Percentiles rank a stretch among this genome's conserved stretches.
phyloP scores from a whole-genome alignment of 2,888 invertebrate genomes.

The Seira sanloemensis region DNA sequence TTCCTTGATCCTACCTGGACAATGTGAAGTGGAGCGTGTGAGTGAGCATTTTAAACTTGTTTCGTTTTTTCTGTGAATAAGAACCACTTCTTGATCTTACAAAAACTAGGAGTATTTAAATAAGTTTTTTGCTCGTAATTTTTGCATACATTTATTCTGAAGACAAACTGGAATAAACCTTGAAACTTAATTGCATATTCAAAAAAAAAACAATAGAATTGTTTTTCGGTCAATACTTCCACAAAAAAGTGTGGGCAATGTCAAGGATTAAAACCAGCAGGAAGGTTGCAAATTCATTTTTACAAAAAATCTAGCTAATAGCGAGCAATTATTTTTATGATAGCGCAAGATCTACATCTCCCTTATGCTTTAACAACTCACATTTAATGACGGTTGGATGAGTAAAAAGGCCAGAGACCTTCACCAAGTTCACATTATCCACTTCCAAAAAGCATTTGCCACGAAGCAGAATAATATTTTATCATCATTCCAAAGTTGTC shows the following conservation, averaged over 20 bases:
- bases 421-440: slow-evolving; percentile 45
- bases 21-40: too few relatives aligned
- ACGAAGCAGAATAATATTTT: too few relatives aligned
- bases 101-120: too few relatives aligned
- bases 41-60: too few relatives aligned
- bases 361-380: background rate
- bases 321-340: background rate
- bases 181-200: too few relatives aligned
- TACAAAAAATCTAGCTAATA: background rate
- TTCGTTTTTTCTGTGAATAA: too few relatives aligned
- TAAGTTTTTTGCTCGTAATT: too few relatives aligned
- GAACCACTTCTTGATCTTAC: too few relatives aligned
- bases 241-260: background rate
- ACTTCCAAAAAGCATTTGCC: background rate
- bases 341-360: background rate
- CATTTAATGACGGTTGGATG: background rate
- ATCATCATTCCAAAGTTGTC: background rate
- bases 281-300: slow-evolving; percentile 11
- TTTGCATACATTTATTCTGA: too few relatives aligned
- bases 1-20: too few relatives aligned
- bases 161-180: too few relatives aligned
- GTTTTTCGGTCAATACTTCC: background rate
- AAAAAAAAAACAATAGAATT: background rate
- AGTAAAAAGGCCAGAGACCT: slow-evolving; percentile 32
- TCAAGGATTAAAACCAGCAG: background rate